Conservation (phyloP, 2,888 invertebrate genomes). For the Camptogramma bilineatum region DNA sequence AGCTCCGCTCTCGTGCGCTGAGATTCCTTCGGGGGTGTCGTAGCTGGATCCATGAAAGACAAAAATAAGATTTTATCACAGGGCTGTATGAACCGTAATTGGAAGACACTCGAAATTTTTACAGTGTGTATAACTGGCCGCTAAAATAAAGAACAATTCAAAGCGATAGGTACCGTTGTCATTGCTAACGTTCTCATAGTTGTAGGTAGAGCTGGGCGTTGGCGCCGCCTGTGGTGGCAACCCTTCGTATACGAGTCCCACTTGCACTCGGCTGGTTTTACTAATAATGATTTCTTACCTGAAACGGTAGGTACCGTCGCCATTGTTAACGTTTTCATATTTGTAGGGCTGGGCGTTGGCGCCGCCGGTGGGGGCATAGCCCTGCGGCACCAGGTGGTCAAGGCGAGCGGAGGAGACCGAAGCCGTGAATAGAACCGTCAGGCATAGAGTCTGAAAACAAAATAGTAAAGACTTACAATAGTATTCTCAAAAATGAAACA, state of each 20-base stretch:
- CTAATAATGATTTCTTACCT: conserved; percentile 60
- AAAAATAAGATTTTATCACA: neutral
- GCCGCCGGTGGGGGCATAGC: conserved; percentile 58
- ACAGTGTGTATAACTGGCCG: no score
- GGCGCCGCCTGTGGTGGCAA: no score
- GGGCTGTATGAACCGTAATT: no score
- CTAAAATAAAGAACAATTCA: no score
- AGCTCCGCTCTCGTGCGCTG: conserved; percentile 85
- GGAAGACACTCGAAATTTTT: no score
- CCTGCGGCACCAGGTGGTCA: conserved; percentile 67
- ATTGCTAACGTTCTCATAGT: no score
- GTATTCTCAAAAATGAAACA: no score
- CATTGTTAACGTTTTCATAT: conserved; percentile 87
- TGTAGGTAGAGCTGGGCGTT: no score
- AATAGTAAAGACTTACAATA: conserved; percentile 30
- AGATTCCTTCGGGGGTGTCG: conserved; percentile 88
- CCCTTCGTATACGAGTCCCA: no score
- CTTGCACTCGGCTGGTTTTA: neutral
- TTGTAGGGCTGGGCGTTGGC: conserved; percentile 75
- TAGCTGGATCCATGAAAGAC: conserved; percentile 70
- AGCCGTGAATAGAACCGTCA: conserved; percentile 54
- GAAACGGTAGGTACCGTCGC: conserved; percentile 87
- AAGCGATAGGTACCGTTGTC: no score
- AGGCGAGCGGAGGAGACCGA: conserved; percentile 62
- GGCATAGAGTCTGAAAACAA: conserved; percentile 54